Evolutionary conservation across 2,888 invertebrate genomes (phyloP), one percentile per base, ranked within the genome.

Genomic region (Ganaspis brasiliensis): DNA sequence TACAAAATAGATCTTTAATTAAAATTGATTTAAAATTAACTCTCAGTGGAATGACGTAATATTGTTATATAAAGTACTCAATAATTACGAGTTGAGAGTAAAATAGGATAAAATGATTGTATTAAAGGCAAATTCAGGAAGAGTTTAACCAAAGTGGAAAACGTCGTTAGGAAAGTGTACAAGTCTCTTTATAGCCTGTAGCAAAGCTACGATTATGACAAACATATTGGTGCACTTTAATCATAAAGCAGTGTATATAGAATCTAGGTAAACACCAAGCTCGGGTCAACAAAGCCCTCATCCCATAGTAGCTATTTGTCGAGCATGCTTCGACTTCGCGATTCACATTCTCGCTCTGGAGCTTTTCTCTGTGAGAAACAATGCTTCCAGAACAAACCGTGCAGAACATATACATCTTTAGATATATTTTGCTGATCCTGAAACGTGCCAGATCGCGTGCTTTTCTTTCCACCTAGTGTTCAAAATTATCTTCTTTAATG

Each of bases 321-420:
- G 45, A 24, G 67, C 67, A 63, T 67, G 67, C 67, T 45, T 67
- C n/a, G 67, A n/a, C 67, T 67, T 67, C 40, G 67, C 37, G 67
- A 67, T 67, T 14, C 67, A 67, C 45, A 67, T 67, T 45, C 67
- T 67, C 67, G 40, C 67, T 24, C n/a, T 67, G n/a, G 24, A 67
- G 14, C 67, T 67, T 45, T 67, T 45, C 45, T 67, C 24, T 40
- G 9, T 24, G 24, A 21, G 45, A 67, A 67, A 45, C 40, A 67
- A 67, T 67, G 45, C 67, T 67, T 67, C 24, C 24, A 12, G 45
- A n/a, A 67, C 67, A 67, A 67, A 67, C 40, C 40, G 40, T 67
- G n/a, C 24, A n/a, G 8, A 67, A 40, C n/a, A 67, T 40, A 37
- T 67, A 24, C 24, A 6, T 61, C n/a, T 31, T 35, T 61, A 35